A percentile compares a stretch with the other conserved stretches of the same genome.
phyloP scores from a whole-genome alignment of 2,797 vertebrate species.

The Mus spretus region DNA sequence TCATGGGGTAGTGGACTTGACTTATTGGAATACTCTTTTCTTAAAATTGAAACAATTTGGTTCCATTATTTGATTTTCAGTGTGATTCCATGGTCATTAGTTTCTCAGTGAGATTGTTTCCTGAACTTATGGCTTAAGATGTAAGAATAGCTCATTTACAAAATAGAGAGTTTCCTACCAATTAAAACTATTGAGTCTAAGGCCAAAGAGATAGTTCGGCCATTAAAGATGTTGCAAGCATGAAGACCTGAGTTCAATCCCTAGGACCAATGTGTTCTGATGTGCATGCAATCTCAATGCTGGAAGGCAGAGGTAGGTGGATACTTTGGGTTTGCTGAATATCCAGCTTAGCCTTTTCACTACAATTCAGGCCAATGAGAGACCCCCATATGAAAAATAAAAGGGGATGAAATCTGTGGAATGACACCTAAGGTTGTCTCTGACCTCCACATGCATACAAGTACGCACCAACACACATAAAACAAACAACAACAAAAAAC shows the following conservation, averaged over 20 bases:
- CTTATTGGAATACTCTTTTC: conserved; percentile 38
- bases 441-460: neutral
- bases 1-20: neutral
- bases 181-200: neutral
- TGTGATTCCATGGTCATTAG: neutral
- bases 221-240: neutral
- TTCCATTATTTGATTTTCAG: conserved; percentile 45
- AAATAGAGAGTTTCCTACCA: neutral
- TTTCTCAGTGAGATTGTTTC: neutral
- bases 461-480: neutral
- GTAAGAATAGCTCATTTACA: neutral
- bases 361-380: neutral
- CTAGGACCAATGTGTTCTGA: neutral
- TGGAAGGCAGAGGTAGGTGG: neutral
- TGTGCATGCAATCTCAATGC: neutral
- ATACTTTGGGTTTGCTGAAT: neutral
- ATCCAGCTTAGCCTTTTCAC: neutral
- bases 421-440: neutral
- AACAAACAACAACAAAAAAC: neutral
- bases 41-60: conserved; percentile 21
- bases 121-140: conserved; percentile 10
- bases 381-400: neutral
- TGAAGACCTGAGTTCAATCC: neutral
- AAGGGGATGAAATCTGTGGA: neutral
- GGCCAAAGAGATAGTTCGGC: neutral